A percentile compares a stretch with the other conserved stretches of the same genome.
These are phyloP conservation scores for Eurypyga helias DNA, from an alignment of 2,113 vertebrate species.

Conservation along the genomic window DNA sequence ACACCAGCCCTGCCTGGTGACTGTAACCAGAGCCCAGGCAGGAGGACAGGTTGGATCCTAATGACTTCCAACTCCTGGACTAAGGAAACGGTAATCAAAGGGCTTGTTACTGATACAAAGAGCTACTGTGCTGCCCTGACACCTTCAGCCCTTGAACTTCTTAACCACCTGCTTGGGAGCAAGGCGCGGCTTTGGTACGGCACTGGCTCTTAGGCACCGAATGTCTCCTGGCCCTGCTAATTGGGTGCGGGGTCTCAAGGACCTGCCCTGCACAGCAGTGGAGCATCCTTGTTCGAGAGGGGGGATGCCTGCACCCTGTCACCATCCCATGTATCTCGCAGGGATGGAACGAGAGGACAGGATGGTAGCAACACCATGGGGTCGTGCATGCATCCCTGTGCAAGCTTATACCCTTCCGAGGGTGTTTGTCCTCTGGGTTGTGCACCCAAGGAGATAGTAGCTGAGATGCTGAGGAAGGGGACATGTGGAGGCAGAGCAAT, in stretches of 20 bases:
- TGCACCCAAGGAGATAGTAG: not conserved
- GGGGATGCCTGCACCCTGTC: not conserved
- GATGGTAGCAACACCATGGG: not conserved
- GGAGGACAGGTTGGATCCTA: not conserved
- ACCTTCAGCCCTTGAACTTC: not conserved
- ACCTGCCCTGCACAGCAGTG: not conserved
- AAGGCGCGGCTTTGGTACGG: rapidly evolving
- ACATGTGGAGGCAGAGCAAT: not conserved
- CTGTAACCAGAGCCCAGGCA: not conserved
- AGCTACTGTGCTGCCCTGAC: not conserved
- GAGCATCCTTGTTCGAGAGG: rapidly evolving
- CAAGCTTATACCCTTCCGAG: not conserved
- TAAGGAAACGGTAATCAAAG: not conserved
- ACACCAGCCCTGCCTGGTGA: not conserved
- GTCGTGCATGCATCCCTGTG: rapidly evolving
- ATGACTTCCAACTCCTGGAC: not conserved
- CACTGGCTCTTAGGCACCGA: rapidly evolving
- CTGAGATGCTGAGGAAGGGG: not conserved
- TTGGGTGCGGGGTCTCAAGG: not conserved
- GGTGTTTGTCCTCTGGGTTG: not conserved
- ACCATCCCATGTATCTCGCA: rapidly evolving
- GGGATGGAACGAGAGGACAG: not conserved
- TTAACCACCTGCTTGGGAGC: not conserved
- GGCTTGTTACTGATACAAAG: not conserved
- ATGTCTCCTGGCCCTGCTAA: rapidly evolving